Evolutionary conservation across 1,140 invertebrate species (phyloP), one percentile per base, ranked within the genome.

Genomic region (Polyergus mexicanus): DNA sequence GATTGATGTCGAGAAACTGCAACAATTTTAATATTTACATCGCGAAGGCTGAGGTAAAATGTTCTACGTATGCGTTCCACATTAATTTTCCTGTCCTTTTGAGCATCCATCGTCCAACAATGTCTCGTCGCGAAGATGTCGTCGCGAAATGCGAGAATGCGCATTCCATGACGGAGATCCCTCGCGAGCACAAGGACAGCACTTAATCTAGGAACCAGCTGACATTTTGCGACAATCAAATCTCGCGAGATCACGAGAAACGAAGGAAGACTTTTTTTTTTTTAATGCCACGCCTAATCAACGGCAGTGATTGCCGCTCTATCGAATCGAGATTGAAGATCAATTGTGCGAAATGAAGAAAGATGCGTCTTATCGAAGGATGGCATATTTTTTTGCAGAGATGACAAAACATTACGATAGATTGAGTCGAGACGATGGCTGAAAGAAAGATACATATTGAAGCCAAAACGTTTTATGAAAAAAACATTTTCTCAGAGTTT

Each of bases 211-310:
- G 86, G 86, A 90, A 90, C 86, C 89, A 90, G 86, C 63, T 41
- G 84, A 83, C 71, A 66, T 85, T 76, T 75, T 83, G 60, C 74
- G 71, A 71, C 56, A 62, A 66, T 16, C 25, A 71, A 60, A 35
- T 28, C 62, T 35, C 69, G 38, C 84, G 10, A 32, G 10, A 60
- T 58, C 38, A 28, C 41, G 86, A 60, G 60, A 77, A 78, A 54
- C 44, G 66, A 78, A 89, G 88, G 88, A 88, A 86, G 84, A 86
- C 72, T 89, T 89, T 77, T 85, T 51, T 89, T 89, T 77, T 85
- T 51, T 28, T 84, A 77, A 89, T 84, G 84, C 76, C 84, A 86
- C 84, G 84, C 83, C 58, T 89, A 85, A 86, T 78, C 88, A 51
- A 51, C 47, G 88, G 84, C 88, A 89, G 77, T 89, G 68, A 89